Conservation (phyloP, 1,140 invertebrate genomes). For the Onthophagus taurus region DNA sequence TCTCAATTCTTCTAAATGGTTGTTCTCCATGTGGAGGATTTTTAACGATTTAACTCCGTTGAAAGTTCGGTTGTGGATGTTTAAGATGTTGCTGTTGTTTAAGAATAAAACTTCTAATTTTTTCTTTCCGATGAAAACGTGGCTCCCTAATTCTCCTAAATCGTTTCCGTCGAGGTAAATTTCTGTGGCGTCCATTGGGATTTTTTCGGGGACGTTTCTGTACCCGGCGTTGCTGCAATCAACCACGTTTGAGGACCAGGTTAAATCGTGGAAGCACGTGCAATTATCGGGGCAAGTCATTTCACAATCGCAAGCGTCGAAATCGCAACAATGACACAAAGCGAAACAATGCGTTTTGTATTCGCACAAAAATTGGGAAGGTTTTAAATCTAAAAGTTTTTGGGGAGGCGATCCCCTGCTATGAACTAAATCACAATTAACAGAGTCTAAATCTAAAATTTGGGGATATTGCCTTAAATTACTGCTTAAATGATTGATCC, state of each 20-base stretch:
- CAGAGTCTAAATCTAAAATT: conserved; percentile 74
- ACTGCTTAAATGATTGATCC: conserved; percentile 59
- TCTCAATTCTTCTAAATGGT: conserved; percentile 60
- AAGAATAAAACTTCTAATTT: conserved; percentile 73
- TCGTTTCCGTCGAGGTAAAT: conserved; percentile 82
- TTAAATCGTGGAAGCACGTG: conserved; percentile 80
- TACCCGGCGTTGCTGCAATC: conserved; percentile 72
- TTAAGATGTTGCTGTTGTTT: conserved; percentile 69
- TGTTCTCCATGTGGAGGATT: conserved; percentile 76
- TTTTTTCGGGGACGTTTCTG: conserved; percentile 59
- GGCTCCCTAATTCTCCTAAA: conserved; percentile 66
- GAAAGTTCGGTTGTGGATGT: conserved; percentile 77
- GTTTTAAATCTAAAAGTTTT: conserved; percentile 64
- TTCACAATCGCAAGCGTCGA: conserved; percentile 83
- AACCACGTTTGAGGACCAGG: conserved; percentile 86
- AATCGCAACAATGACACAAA: conserved; percentile 82
- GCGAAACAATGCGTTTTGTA: conserved; percentile 86
- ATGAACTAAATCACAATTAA: conserved; percentile 72
- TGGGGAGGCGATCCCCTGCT: conserved; percentile 59
- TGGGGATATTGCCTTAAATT: conserved; percentile 71
- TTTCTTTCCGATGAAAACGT: conserved; percentile 80
- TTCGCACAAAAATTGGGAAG: conserved; percentile 75
- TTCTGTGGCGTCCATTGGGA: conserved; percentile 86
- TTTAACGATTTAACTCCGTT: conserved; percentile 65
- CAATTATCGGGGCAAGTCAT: conserved; percentile 84